These are phyloP conservation scores for Coranthus polyacanthus DNA, from an alignment of 2,797 vertebrate genomes.

Conservation along the genomic window DNA sequence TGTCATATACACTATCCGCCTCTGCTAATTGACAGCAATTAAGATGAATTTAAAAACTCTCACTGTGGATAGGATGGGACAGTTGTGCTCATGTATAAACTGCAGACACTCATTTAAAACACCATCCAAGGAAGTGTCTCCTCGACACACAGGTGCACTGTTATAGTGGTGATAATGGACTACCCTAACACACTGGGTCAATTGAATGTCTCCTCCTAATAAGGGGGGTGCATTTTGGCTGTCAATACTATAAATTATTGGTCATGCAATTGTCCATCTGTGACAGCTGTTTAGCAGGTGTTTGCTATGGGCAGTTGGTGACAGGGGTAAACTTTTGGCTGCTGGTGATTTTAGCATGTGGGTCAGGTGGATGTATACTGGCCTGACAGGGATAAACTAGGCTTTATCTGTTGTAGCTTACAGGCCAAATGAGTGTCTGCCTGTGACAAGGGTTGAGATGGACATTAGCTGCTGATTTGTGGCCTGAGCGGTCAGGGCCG, in stretches of 20 bases:
- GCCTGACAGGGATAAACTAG: conserved; percentile 79
- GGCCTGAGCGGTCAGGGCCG: conserved; percentile 76
- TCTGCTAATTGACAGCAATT: conserved; percentile 76
- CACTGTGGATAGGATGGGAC: conserved; percentile 48
- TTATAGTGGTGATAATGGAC: conserved; percentile 74
- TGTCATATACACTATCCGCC: conserved; percentile 27
- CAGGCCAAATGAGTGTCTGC: conserved; percentile 80
- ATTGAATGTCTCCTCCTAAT: conserved; percentile 75
- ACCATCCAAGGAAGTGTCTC: conserved; percentile 31
- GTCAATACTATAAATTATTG: conserved; percentile 75
- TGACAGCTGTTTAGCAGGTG: conserved; percentile 78
- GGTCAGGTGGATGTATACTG: conserved; percentile 74
- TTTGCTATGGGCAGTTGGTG: conserved; percentile 74
- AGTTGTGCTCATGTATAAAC: conserved; percentile 17
- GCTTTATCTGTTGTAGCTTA: conserved; percentile 68
- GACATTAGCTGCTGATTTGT: conserved; percentile 83
- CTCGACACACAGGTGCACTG: conserved; percentile 57
- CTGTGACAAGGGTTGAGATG: conserved; percentile 78
- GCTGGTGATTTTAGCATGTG: conserved; percentile 76
- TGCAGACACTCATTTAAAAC: conserved; percentile 37
- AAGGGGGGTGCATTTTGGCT: conserved; percentile 67
- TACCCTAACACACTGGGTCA: conserved; percentile 58
- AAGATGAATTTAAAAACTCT: conserved; percentile 48
- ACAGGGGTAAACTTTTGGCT: conserved; percentile 75
- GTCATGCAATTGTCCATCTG: conserved; percentile 68